A percentile compares a stretch with the other conserved stretches of the same genome.
Conservation (phyloP, 92 coral and sea anemone species). For the Heliopora coerulea region DNA sequence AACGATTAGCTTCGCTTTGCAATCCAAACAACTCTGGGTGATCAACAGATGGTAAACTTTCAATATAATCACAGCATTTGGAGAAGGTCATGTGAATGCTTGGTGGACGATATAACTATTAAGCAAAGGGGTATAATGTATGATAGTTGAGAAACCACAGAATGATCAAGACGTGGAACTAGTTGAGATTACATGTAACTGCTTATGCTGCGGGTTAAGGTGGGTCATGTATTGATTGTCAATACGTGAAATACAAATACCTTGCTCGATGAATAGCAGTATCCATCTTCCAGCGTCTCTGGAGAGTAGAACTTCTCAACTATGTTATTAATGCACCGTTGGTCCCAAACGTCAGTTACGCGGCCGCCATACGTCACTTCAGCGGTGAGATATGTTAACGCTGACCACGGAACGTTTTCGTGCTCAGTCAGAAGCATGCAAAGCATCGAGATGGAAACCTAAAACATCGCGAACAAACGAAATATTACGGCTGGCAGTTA, state of each 20-base stretch:
- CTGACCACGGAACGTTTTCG: constrained; percentile 93
- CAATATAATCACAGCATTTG: constrained; percentile 88
- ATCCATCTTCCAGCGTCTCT: constrained; percentile 67
- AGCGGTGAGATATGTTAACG: constrained; percentile 80
- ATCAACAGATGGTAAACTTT: constrained; percentile 75
- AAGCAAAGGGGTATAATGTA: not conserved
- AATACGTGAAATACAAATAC: too few relatives aligned
- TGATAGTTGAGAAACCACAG: too few relatives aligned
- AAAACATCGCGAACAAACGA: not conserved
- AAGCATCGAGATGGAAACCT: constrained; percentile 94
- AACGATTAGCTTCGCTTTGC: constrained; percentile 79
- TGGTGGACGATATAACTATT: constrained; percentile 91
- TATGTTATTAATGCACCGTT: constrained; percentile 85
- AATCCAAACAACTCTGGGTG: constrained; percentile 90
- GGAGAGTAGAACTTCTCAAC: constrained; percentile 78
- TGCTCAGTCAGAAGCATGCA: constrained; percentile 88
- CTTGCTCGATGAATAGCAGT: constrained; percentile 73
- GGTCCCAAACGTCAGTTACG: constrained; percentile 95
- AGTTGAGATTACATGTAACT: too few relatives aligned
- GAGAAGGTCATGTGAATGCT: constrained; percentile 83
- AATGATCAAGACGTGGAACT: too few relatives aligned
- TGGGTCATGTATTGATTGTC: too few relatives aligned
- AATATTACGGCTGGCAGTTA: too few relatives aligned
- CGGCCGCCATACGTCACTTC: constrained; percentile 97
- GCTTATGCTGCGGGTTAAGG: too few relatives aligned